Evolutionary conservation across 2,888 invertebrate genomes (phyloP).

Genomic region (Drosophila phalerata): DNA sequence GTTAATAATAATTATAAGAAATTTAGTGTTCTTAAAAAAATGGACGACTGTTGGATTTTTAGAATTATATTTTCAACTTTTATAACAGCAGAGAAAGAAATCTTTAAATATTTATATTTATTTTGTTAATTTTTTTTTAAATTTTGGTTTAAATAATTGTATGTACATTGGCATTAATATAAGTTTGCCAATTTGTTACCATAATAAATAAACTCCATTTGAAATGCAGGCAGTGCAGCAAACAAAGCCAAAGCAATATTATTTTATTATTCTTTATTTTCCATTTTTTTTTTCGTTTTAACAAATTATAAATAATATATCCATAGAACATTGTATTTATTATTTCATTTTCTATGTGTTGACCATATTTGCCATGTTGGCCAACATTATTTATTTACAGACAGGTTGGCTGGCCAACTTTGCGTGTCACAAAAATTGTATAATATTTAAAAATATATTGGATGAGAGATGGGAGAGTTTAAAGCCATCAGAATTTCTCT

Average conservation of each 20-base stretch:
- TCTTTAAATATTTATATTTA: no score
- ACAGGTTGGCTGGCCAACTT: constrained; percentile 47
- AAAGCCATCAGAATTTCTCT: not conserved
- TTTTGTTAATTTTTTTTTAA: not conserved
- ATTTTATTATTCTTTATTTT: constrained; percentile 23
- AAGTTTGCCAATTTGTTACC: constrained; percentile 6
- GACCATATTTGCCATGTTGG: constrained; percentile 36
- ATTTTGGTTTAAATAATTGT: no score
- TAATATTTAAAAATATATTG: constrained; percentile 49
- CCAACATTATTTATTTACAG: constrained; percentile 55
- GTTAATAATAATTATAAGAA: no score
- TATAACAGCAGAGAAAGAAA: not conserved
- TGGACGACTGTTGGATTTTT: no score
- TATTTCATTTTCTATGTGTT: constrained; percentile 55
- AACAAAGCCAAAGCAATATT: constrained; percentile 17
- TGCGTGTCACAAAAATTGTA: constrained; percentile 62
- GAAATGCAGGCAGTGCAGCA: not conserved
- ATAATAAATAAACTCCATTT: constrained; percentile 25
- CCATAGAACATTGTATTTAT: constrained; percentile 37
- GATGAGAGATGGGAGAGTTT: not conserved
- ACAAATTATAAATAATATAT: constrained; percentile 46
- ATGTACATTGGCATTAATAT: not conserved
- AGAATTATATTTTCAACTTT: no score
- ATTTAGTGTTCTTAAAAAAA: no score
- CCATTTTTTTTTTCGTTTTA: constrained; percentile 17